phyloP scores from a whole-genome alignment of 2,113 vertebrate genomes.

The Hippocampus abdominalis region DNA sequence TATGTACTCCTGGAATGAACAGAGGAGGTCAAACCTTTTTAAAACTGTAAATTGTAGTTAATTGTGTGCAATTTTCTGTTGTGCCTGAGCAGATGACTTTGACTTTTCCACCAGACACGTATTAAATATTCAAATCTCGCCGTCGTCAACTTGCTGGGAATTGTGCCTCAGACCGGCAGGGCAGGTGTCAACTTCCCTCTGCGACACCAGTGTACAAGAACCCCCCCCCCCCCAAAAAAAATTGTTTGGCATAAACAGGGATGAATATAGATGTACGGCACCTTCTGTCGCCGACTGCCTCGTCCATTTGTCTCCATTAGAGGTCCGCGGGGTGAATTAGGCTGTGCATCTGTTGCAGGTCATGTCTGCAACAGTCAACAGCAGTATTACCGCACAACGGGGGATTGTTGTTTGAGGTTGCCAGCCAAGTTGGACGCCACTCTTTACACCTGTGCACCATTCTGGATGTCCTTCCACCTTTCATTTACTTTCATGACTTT shows the following conservation, averaged over 20 bases:
- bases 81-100: background rate
- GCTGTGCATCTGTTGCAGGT: slow-evolving; percentile 64
- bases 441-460: background rate
- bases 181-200: background rate
- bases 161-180: background rate
- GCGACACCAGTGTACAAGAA: background rate
- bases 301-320: slow-evolving; percentile 69
- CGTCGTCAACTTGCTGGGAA: background rate
- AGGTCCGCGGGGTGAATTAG: slow-evolving; percentile 56
- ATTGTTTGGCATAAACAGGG: slow-evolving; percentile 21
- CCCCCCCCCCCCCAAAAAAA: slow-evolving; percentile 14
- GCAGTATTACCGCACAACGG: slow-evolving; percentile 23
- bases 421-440: background rate
- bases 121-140: background rate
- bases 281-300: slow-evolving; percentile 51
- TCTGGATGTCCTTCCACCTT: slow-evolving; percentile 1
- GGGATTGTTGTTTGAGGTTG: background rate
- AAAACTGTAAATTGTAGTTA: background rate
- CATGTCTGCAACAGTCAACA: slow-evolving; percentile 53
- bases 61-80: background rate
- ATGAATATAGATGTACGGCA: slow-evolving; percentile 55
- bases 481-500: background rate
- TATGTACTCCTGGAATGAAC: background rate
- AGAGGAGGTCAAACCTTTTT: background rate
- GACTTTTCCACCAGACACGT: background rate